These are phyloP conservation scores for Lasioglossum oenotherae DNA, from an alignment of 2,888 invertebrate species.

Conservation along the genomic window DNA sequence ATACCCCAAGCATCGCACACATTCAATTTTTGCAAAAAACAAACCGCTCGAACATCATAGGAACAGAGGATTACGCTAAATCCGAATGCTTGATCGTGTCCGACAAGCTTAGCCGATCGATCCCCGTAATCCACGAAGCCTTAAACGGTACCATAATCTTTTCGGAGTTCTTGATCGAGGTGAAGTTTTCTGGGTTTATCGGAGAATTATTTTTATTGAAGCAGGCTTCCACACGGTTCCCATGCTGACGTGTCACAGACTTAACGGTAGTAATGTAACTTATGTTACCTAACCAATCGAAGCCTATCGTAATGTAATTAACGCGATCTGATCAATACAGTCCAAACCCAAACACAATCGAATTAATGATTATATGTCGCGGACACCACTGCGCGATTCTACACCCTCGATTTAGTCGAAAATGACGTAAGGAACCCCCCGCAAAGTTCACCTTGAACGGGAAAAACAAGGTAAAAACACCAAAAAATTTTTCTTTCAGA, in stretches of 20 bases:
- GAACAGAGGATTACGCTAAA: slow-evolving; percentile 3
- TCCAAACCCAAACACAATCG: neutral
- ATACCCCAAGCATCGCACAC: neutral
- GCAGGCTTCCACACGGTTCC: neutral
- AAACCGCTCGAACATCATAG: neutral
- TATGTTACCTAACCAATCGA: neutral
- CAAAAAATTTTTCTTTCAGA: too few relatives aligned
- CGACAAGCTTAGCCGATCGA: slow-evolving; percentile 40
- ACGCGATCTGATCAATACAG: neutral
- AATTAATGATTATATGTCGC: neutral
- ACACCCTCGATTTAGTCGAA: too few relatives aligned
- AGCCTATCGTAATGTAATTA: neutral
- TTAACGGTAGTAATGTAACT: neutral
- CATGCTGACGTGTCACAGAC: neutral
- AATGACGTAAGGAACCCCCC: too few relatives aligned
- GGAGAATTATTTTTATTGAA: neutral
- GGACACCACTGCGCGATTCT: too few relatives aligned
- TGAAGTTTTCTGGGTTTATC: neutral
- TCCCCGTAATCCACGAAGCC: slow-evolving; percentile 44
- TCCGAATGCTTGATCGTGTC: slow-evolving; percentile 33
- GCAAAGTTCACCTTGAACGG: too few relatives aligned
- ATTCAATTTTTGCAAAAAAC: neutral
- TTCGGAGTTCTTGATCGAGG: neutral
- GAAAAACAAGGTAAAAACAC: too few relatives aligned
- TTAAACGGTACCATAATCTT: slow-evolving; percentile 14